Base-by-base conservation (phyloP, 1,140 invertebrate genomes). In the Panagrolaimus sp. region DNA sequence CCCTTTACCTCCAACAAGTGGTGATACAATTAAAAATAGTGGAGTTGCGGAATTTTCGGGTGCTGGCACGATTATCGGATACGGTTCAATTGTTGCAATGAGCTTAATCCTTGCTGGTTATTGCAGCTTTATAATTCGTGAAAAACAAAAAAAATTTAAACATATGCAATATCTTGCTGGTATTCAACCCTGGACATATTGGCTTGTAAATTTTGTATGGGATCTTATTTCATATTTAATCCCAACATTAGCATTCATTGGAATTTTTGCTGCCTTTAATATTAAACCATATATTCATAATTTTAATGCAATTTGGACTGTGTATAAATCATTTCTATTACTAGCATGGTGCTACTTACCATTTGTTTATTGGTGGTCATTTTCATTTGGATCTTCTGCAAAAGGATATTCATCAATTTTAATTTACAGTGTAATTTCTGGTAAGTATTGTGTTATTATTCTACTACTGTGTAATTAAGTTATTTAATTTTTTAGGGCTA, bases 141-240 rank as follows among this genome's bases (percentile, higher is more conserved):
- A 69, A 57, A 25, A 68, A 14, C 63, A 70, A 25, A 69, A 69
- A 23, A 25, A 70, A 20, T 69, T 87, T 14, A 89, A 89, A 73
- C 89, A 89, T 78, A 76, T 88, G 20, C 88, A 89, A 79, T 86
- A 88, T 75, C 87, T 89, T 1, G 85, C 84, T 57, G 87, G 87
- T 8, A 85, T 89, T 3, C 86, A 86, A 70, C 85, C 86, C 16
- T 71, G 83, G n/a, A 78, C 84, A 7, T 88, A 87, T 71, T 87
- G 87, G 86, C 66, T 87, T 0, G 81, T 86, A 64, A 86, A 87
- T 67, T 88, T 85, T 74, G 66, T 84, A 13, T 89, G 87, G 86
- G 89, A 89, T 79, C 83, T 88, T 79, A 85, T 88, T 57, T 43
- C 72, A 69, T 9, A 38, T 38, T 38, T 38, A 38, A 38, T 38